Base-by-base conservation (phyloP, 2,113 vertebrate species). In the Triplophysa siluroides region DNA sequence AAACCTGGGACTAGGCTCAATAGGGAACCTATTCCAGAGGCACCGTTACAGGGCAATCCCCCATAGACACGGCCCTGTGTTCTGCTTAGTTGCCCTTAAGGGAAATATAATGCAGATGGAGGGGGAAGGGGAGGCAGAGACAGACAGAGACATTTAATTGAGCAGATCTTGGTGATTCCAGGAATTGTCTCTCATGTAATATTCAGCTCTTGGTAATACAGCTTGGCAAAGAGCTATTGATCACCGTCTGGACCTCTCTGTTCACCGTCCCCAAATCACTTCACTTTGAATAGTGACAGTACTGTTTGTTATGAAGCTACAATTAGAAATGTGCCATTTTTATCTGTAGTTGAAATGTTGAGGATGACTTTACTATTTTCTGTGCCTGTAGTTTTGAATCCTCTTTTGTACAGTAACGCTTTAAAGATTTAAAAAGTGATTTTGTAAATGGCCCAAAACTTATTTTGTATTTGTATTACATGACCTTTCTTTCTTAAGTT, bases 151-250 rank as follows among this genome's bases (percentile, higher is more conserved):
- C 65, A 81, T 75, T 76, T 75, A 70, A 70, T 74, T 64, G 52
- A 78, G 75, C 54, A 74, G 68, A 83, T 80, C 70, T 61, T 41
- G 63, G 72, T 70, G 50, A 78, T 83, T 79, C 80, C 78, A 71
- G 79, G 82, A 85, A 86, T 78, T 70, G 52, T 86, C 45, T 70
- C 78, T 86, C 83, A 84, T 84, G 77, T 80, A 82, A 86, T 78
- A 84, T 86, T 86, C 76, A 83, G 76, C 72, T 77, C 75, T 84
- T 63, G 41, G 56, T 54, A 63, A 79, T 69, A 75, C 76, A 76
- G 82, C 54, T 52, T 79, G 81, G 73, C 61, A 77, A 78, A 82
- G 43, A 65, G 62, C 58, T 84, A 84, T 82, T 78, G 83, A 82
- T 86, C 70, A 50, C 70, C 52, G 50, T 67, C 56, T 56, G 58